Conservation (phyloP, 1,140 invertebrate genomes). For the Augochlora pura region DNA sequence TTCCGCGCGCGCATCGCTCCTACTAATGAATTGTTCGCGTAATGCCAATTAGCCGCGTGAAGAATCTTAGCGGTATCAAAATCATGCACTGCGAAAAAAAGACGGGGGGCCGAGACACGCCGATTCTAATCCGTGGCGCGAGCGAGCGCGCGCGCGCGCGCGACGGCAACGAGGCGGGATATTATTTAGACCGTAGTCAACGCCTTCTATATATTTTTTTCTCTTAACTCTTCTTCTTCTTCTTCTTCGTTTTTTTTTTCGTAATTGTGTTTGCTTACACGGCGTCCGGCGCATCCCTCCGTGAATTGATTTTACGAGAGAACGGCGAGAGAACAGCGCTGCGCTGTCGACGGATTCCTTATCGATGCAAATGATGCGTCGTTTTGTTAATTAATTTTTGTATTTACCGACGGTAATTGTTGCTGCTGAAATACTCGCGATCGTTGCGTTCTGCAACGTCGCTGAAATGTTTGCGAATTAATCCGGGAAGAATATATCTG, state of each 20-base stretch:
- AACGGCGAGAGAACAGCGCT: background rate
- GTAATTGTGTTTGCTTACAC: background rate
- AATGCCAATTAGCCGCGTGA: conserved; percentile 53
- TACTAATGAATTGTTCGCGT: conserved; percentile 50
- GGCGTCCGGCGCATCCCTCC: background rate
- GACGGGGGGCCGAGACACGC: conserved; percentile 42
- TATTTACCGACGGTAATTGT: too few species aligned
- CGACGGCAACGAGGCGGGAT: background rate
- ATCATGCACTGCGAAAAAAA: conserved; percentile 47
- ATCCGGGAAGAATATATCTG: too few species aligned
- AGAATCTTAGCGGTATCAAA: conserved; percentile 52
- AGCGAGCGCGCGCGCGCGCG: too few species aligned
- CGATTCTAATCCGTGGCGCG: conserved; percentile 38
- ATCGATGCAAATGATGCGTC: too few species aligned
- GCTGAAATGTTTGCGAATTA: too few species aligned
- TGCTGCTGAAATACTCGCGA: too few species aligned
- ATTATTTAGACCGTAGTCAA: background rate
- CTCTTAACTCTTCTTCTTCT: too few species aligned
- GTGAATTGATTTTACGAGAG: background rate
- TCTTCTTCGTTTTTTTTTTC: too few species aligned
- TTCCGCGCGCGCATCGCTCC: conserved; percentile 32
- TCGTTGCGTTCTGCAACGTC: too few species aligned
- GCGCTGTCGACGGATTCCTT: too few species aligned
- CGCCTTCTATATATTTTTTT: background rate
- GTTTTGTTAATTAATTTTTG: too few species aligned